Percentiles rank a stretch among this genome's conserved stretches.
These are phyloP conservation scores for Escarpia spicata DNA, from an alignment of 2,888 invertebrate genomes.

Conservation along the genomic window DNA sequence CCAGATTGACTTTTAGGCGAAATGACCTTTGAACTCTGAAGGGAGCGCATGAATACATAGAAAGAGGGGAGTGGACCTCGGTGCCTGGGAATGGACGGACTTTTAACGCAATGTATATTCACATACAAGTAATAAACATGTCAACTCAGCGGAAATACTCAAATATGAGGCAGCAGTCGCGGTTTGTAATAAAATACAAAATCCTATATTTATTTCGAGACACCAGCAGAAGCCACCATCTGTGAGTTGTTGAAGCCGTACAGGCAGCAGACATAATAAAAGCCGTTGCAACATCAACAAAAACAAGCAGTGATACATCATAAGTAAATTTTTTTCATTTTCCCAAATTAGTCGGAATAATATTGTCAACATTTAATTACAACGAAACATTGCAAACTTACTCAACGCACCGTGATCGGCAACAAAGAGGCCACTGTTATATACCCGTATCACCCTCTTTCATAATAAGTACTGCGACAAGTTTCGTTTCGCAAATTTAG, in stretches of 20 bases:
- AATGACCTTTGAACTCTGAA: no score
- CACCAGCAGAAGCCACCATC: neutral
- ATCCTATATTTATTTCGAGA: constrained; percentile 16
- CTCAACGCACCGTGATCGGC: neutral
- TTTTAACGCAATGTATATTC: no score
- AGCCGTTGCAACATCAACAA: neutral
- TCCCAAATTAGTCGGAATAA: neutral
- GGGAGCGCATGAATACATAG: no score
- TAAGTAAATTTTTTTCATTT: neutral
- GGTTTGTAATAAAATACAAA: constrained; percentile 1
- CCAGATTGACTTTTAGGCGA: no score
- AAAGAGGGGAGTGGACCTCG: no score
- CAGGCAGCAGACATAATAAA: neutral
- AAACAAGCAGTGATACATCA: neutral
- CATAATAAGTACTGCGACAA: neutral
- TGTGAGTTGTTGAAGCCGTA: neutral
- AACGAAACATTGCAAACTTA: neutral
- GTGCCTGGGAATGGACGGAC: no score
- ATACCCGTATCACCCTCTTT: neutral
- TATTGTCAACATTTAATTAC: neutral
- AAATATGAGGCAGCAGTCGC: neutral
- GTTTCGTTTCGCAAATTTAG: neutral
- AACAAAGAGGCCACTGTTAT: neutral
- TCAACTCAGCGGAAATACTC: neutral
- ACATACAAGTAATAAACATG: neutral